phyloP scores from a whole-genome alignment of 2,113 vertebrate genomes.

The Fregata magnificens region DNA sequence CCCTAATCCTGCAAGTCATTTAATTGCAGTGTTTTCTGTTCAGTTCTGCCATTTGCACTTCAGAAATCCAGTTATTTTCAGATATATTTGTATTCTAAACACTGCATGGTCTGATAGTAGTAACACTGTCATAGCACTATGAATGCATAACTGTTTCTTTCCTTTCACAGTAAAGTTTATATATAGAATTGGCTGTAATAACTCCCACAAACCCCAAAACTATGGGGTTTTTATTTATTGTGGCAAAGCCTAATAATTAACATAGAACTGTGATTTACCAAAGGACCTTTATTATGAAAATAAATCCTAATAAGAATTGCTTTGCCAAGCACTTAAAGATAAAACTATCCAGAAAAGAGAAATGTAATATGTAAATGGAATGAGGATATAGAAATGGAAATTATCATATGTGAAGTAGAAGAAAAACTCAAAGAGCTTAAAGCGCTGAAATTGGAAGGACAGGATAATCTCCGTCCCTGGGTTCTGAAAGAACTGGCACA shows the following conservation, averaged over 20 bases:
- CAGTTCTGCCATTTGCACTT: background rate
- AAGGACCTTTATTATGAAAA: constrained; percentile 56
- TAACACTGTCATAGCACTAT: background rate
- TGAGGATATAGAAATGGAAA: constrained; percentile 5
- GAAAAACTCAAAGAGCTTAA: constrained; percentile 21
- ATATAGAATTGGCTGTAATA: background rate
- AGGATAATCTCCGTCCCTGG: constrained; percentile 30
- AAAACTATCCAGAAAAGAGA: constrained; percentile 12
- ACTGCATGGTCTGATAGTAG: background rate
- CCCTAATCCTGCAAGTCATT: background rate
- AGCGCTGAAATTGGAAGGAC: constrained; percentile 2
- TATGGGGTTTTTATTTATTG: background rate
- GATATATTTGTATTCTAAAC: background rate
- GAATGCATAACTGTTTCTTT: background rate
- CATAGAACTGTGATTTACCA: constrained; percentile 28
- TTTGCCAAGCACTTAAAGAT: constrained; percentile 52
- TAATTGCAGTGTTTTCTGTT: background rate
- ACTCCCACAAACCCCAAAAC: background rate
- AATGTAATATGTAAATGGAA: background rate
- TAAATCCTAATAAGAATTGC: constrained; percentile 39
- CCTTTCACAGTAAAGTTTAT: background rate
- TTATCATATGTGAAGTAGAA: background rate
- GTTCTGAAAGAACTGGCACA: constrained; percentile 29
- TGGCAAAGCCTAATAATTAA: constrained; percentile 33
- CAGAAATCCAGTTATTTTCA: background rate